Evolutionary conservation across 2,888 invertebrate species (phyloP).

Genomic region (Polydrusus pterygomalis): DNA sequence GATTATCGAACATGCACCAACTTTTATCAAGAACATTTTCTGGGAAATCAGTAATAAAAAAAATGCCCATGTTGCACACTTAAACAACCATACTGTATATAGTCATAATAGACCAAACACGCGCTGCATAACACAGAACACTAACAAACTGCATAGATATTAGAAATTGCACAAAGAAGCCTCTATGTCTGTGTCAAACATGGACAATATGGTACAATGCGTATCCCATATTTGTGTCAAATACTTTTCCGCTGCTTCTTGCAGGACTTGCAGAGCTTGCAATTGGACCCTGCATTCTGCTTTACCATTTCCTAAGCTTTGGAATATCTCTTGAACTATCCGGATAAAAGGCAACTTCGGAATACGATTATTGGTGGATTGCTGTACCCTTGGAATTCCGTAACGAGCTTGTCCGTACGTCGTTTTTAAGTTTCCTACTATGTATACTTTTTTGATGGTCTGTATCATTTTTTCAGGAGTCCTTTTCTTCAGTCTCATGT

Average conservation of each 20-base stretch:
- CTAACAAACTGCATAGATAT: no score
- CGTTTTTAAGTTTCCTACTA: conserved; percentile 10
- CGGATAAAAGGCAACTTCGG: conserved; percentile 71
- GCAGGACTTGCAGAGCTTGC: conserved; percentile 72
- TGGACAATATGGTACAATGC: no score
- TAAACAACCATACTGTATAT: no score
- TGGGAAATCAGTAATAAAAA: no score
- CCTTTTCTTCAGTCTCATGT: conserved; percentile 1
- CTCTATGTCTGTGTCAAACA: no score
- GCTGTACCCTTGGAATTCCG: conserved; percentile 66
- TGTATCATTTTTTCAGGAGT: neutral
- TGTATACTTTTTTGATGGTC: neutral
- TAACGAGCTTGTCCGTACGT: conserved; percentile 30
- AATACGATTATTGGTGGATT: conserved; percentile 66
- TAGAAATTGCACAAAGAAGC: no score
- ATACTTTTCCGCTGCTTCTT: conserved; percentile 73
- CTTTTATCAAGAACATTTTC: no score
- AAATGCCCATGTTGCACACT: no score
- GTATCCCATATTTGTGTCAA: conserved; percentile 72
- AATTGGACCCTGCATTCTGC: conserved; percentile 65
- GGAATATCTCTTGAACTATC: conserved; percentile 71
- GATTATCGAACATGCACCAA: no score
- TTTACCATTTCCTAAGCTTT: conserved; percentile 53
- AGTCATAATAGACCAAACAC: no score
- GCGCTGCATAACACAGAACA: no score